Percentiles rank a stretch among this genome's conserved stretches.
These are phyloP conservation scores for Macquaria ambigua DNA, from an alignment of 2,113 vertebrate species.

Conservation along the genomic window DNA sequence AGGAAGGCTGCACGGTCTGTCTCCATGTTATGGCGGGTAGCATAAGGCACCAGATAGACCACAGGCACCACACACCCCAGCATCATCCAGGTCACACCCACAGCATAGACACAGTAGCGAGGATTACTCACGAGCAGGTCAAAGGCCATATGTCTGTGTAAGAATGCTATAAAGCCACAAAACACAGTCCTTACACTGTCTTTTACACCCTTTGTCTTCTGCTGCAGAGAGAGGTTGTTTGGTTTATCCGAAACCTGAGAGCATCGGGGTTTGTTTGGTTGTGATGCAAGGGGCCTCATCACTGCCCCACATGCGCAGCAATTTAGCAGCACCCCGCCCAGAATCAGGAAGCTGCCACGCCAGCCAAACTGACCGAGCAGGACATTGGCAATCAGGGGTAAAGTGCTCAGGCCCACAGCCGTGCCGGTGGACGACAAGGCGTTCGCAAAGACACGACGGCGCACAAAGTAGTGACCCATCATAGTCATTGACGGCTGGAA, in stretches of 20 bases:
- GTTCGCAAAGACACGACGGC: neutral
- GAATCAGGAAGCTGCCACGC: constrained; percentile 17
- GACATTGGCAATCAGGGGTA: neutral
- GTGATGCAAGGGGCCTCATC: constrained; percentile 6
- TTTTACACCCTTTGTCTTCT: neutral
- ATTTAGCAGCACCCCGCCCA: neutral
- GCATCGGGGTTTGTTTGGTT: neutral
- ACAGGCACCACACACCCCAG: neutral
- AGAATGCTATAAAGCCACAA: neutral
- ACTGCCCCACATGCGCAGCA: constrained; percentile 7
- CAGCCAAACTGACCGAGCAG: neutral
- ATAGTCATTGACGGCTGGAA: neutral
- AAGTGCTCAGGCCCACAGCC: neutral
- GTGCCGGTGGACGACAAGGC: neutral
- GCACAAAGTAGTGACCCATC: constrained; percentile 2
- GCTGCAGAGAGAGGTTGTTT: neutral
- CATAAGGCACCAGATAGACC: neutral
- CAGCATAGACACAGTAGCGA: neutral
- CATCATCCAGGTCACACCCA: neutral
- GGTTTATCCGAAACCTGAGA: neutral
- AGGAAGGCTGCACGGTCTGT: neutral
- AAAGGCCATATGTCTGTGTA: constrained; percentile 15
- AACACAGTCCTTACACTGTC: neutral
- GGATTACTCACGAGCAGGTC: neutral
- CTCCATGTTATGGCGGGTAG: neutral